phyloP scores from a whole-genome alignment of 2,113 vertebrate genomes.

The Tenebrosternarchus preto region DNA sequence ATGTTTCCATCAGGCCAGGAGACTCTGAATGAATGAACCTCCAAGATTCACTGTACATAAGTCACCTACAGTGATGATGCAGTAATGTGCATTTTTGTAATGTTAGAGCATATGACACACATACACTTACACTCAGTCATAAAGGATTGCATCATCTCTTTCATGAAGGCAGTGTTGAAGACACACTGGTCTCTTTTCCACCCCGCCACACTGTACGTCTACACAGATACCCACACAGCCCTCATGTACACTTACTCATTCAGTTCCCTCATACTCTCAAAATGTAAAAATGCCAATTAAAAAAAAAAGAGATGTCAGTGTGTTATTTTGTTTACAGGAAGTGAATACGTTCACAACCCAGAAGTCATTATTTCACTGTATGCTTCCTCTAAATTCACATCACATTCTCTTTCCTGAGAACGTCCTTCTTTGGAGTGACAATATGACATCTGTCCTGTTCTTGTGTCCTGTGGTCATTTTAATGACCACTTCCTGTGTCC shows the following conservation, averaged over 20 bases:
- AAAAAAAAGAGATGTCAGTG: neutral
- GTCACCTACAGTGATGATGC: neutral
- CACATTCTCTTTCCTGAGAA: constrained; percentile 11
- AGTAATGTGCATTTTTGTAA: neutral
- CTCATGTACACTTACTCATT: neutral
- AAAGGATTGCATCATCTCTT: constrained; percentile 23
- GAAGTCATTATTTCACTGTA: neutral
- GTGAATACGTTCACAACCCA: neutral
- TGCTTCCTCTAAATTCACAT: too few species aligned
- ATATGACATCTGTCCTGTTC: constrained; percentile 59
- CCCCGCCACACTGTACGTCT: neutral
- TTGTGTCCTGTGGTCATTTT: constrained; percentile 57
- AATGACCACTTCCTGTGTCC: constrained; percentile 40
- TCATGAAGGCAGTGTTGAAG: neutral
- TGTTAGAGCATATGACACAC: neutral
- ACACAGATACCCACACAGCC: neutral
- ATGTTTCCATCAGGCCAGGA: neutral
- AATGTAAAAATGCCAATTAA: neutral
- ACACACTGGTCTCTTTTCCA: neutral
- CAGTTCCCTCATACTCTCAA: neutral
- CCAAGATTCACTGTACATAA: constrained; percentile 1
- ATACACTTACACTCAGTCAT: neutral
- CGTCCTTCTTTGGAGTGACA: constrained; percentile 35
- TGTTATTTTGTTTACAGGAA: neutral
- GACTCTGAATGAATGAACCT: neutral